These are phyloP conservation scores for Esox masquinongy DNA, from an alignment of 2,797 vertebrate species.

Conservation along the genomic window DNA sequence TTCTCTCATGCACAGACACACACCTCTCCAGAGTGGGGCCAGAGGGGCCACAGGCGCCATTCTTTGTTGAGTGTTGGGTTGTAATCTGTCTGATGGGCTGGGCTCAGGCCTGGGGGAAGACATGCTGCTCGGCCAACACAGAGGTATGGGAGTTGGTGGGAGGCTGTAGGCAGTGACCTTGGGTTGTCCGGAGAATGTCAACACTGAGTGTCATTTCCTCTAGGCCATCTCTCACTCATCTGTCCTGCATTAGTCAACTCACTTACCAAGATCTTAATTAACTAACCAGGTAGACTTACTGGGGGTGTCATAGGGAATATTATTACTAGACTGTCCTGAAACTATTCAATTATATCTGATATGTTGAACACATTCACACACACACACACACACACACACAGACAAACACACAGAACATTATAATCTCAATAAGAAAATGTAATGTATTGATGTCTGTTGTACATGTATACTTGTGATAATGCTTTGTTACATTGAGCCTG, in stretches of 20 bases:
- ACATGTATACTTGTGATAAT: constrained; percentile 23
- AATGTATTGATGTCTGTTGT: neutral
- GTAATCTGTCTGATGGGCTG: constrained; percentile 68
- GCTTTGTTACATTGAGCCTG: constrained; percentile 35
- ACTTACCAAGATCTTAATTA: constrained; percentile 49
- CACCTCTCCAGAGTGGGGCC: constrained; percentile 29
- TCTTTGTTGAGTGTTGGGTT: constrained; percentile 68
- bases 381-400: too few species aligned
- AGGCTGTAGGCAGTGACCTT: constrained; percentile 69
- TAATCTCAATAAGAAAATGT: neutral
- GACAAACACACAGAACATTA: too few species aligned
- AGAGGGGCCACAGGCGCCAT: constrained; percentile 63
- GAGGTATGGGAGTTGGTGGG: constrained; percentile 21
- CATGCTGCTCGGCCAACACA: constrained; percentile 63
- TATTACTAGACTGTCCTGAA: constrained; percentile 18
- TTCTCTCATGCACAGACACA: neutral
- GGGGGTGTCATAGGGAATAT: constrained; percentile 8
- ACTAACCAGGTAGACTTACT: constrained; percentile 45
- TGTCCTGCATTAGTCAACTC: constrained; percentile 63
- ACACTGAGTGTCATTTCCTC: constrained; percentile 40
- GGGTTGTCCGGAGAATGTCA: constrained; percentile 62
- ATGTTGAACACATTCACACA: neutral
- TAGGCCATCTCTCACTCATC: constrained; percentile 50
- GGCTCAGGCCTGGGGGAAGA: constrained; percentile 64
- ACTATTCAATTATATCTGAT: neutral